Base-by-base conservation (phyloP, 2,113 vertebrate genomes). In the Naja naja region DNA sequence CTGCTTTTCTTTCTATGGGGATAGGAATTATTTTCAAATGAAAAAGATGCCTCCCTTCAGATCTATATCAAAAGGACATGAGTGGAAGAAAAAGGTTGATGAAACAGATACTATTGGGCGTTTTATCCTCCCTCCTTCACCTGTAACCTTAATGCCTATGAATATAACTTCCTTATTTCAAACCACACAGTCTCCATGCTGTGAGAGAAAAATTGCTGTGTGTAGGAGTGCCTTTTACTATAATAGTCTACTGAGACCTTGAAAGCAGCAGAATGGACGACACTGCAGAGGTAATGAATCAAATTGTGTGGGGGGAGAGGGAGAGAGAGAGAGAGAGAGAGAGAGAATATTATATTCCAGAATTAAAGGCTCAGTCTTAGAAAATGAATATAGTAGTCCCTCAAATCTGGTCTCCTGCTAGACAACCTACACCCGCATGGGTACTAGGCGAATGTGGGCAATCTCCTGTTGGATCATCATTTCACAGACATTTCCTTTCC, bases 121-220 rank as follows among this genome's bases (percentile, higher is more conserved):
- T 85, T 85, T 89, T 91, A 52, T 60, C 43, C 53, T 91, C 53
- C 16, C 87, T 93, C 55, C 43, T 34, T 91, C 16, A 56, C 90
- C 93, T 93, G 22, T 81, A 56, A 69, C 85, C 39, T 88, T 69
- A 93, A 49, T 91, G 52, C 49, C 49, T 88, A 86, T 55, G 47
- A 55, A 58, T 54, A 55, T 55, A 88, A n/a, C 39, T 88, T 90
- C 52, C 89, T 93, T 93, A 90, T 93, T 90, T 52, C 49, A 45
- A 88, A 45, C 10, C 43, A 90, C 85, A 90, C n/a, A 39, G 34
- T 89, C 89, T 74, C 58, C 85, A 74, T 49, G 1, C 85, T 87
- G 58, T 10, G 22, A 12, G 58, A 54, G 22, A 87, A 60, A 92
- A 93, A 90, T 74, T 93, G 16, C 4, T 86, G 0, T 30, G 81